Conservation (phyloP, 2,113 vertebrate species). For the Zosterops japonicus region DNA sequence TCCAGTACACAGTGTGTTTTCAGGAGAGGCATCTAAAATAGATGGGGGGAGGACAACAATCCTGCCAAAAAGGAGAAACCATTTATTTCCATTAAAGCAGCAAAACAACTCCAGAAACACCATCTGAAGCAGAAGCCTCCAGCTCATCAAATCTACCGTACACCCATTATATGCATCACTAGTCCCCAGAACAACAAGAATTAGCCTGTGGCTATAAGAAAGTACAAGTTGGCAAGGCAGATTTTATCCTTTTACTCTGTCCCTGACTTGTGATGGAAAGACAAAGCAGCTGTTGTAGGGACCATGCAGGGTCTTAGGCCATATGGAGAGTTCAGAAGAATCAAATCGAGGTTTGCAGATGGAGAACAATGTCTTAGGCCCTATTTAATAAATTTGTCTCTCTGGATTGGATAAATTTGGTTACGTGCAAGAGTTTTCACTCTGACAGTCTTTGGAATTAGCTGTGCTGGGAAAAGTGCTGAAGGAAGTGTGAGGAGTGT, state of each 20-base stretch:
- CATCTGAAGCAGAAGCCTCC: not conserved
- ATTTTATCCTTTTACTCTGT: not conserved
- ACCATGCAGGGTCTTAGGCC: not conserved
- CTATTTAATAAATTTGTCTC: not conserved
- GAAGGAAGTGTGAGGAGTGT: not conserved
- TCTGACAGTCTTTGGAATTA: not conserved
- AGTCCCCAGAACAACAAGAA: slow-evolving; percentile 6
- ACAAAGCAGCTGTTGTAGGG: not conserved
- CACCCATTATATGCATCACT: not conserved
- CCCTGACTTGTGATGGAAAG: not conserved
- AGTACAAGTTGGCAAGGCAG: not conserved
- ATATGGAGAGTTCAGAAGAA: not conserved
- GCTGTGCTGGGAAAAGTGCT: not conserved
- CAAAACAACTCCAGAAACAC: not conserved
- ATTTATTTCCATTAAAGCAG: not conserved
- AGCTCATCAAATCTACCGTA: not conserved
- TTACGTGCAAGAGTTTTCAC: not conserved
- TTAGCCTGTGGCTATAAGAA: slow-evolving; percentile 6
- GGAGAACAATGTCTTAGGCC: not conserved
- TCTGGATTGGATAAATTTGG: not conserved
- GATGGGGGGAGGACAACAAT: not conserved
- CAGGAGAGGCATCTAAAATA: not conserved
- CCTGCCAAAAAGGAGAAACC: not conserved
- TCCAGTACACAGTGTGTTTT: not conserved
- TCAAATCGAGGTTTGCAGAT: not conserved